Conservation (phyloP, 2,797 vertebrate genomes). For the Champsocephalus esox region DNA sequence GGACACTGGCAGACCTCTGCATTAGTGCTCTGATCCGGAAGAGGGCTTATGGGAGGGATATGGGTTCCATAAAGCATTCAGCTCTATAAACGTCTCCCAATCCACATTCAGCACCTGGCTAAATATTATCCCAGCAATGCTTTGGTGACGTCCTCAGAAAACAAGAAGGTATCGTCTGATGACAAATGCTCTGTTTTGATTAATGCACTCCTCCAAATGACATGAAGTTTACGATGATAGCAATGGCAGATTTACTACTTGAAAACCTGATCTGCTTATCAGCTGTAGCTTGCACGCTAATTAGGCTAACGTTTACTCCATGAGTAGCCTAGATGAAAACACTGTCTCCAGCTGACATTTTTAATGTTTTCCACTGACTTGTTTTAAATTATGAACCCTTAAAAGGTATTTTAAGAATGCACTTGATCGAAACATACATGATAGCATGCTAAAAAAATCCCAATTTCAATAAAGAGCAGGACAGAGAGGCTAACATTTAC, state of each 20-base stretch:
- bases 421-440: background rate
- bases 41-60: constrained; percentile 49
- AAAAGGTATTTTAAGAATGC: background rate
- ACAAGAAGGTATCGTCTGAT: constrained; percentile 26
- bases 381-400: background rate
- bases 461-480: background rate
- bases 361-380: background rate
- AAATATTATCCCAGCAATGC: constrained; percentile 73
- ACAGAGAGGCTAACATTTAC: background rate
- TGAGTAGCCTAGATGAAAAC: background rate
- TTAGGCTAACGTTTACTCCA: background rate
- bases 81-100: constrained; percentile 58
- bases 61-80: constrained; percentile 64
- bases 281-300: background rate
- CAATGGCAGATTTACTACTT: constrained; percentile 14
- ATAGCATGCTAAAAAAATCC: background rate
- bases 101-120: constrained; percentile 69
- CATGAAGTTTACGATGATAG: constrained; percentile 6
- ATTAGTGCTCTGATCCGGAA: constrained; percentile 50
- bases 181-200: constrained; percentile 34
- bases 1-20: constrained; percentile 41
- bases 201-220: constrained; percentile 2
- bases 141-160: constrained; percentile 55
- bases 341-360: background rate
- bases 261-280: background rate